Base-by-base conservation (phyloP, 2,888 invertebrate species). In the Philonicus albiceps region DNA sequence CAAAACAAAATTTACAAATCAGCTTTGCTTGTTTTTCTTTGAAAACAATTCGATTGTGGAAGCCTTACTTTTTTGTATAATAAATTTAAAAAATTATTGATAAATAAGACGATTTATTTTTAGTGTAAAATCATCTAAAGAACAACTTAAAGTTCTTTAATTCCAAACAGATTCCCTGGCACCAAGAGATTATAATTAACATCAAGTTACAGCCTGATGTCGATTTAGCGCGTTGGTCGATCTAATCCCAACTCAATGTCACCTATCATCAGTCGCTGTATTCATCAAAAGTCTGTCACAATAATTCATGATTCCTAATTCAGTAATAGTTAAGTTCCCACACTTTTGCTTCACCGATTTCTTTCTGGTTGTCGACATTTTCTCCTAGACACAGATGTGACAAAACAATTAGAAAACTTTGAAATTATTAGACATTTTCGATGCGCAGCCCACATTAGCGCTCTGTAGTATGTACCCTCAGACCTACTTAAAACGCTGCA, bases 401-500 rank as follows among this genome's bases (percentile, higher is more conserved):
- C 78, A 78, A 78, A 78, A 78, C 43, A 78, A 78, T 78, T 43
- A 78, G 43, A 13, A 78, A 43, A 75, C 19, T 55, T 37, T 37
- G 78, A 78, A 19, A 78, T 27, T 78, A 34, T 27, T 16, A 19
- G 43, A 30, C 78, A 43, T 13, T 3, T 34, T 49, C 78, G 43
- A 78, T 30, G 43, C 78, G 13, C 22, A 49, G 30, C 43, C 43
- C 40, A 78, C 43, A 43, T 27, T 5, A 16, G 49, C 40, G 43
- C 78, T 78, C 43, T 22, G 27, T 16, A 43, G 11, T 78, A 43
- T n/a, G n/a, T n/a, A n/a, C n/a, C 43, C 78, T 81, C 64, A 31
- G 31, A 8, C 81, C 53, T 55, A 43, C 55, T 40, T 55, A 40
- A 40, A 27, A 55, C 27, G 55, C 37, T 22, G 19, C 34, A 81